Conservation (phyloP, 1,140 invertebrate species). For the Drosophila ercepeae region DNA sequence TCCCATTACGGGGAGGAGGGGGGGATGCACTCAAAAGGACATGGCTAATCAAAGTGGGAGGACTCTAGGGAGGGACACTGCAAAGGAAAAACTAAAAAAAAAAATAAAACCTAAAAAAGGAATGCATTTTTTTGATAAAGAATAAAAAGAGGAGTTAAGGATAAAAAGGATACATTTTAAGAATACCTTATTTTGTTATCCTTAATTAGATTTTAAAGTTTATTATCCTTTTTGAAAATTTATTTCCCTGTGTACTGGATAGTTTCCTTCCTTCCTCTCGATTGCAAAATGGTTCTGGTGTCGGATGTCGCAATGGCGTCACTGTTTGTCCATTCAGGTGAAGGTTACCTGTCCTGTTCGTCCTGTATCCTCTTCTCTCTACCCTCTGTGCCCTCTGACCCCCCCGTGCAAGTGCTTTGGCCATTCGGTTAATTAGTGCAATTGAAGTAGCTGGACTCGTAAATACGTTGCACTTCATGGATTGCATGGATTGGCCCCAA, state of each 20-base stretch:
- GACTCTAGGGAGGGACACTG: conserved; percentile 1
- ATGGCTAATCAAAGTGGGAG: conserved; percentile 39
- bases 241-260: neutral
- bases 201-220: too few relatives aligned
- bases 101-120: too few relatives aligned
- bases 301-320: conserved; percentile 50
- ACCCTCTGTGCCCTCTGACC: neutral
- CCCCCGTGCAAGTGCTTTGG: neutral
- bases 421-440: conserved; percentile 48
- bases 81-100: neutral
- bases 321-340: conserved; percentile 51
- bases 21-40: conserved; percentile 40
- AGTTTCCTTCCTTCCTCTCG: conserved; percentile 3
- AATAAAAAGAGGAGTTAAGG: too few relatives aligned
- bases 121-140: too few relatives aligned
- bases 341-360: conserved; percentile 24
- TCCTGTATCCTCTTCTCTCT: neutral
- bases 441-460: conserved; percentile 39
- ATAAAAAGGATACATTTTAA: too few relatives aligned
- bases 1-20: too few relatives aligned
- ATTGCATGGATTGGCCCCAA: conserved; percentile 45
- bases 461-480: conserved; percentile 43
- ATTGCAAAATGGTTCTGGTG: conserved; percentile 41
- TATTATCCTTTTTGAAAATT: too few relatives aligned
- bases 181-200: too few relatives aligned